Conservation (phyloP, 2,113 vertebrate genomes). For the Phrynosoma blainvillii region DNA sequence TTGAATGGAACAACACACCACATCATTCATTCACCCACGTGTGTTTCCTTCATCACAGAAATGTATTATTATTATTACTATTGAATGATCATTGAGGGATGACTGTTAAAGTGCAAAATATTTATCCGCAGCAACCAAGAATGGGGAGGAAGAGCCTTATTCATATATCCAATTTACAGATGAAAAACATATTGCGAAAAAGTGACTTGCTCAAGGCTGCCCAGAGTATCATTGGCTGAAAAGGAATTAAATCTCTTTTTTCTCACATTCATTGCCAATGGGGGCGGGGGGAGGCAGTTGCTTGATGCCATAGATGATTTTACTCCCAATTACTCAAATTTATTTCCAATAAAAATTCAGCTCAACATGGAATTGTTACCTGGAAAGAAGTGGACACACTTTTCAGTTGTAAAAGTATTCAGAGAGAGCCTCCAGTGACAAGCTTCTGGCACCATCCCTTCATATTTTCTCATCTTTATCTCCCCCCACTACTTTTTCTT, state of each 20-base stretch:
- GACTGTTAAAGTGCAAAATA: not conserved
- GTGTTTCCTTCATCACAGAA: not conserved
- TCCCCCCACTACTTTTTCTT: not conserved
- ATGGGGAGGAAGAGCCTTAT: not conserved
- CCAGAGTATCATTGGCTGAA: no score
- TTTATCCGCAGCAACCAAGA: not conserved
- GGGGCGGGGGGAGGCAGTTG: not conserved
- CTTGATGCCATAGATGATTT: not conserved
- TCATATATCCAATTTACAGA: not conserved
- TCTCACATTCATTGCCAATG: not conserved
- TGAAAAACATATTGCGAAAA: not conserved
- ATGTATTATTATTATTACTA: not conserved
- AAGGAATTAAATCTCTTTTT: not conserved
- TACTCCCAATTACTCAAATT: accelerated
- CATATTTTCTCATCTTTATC: not conserved
- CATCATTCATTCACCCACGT: not conserved
- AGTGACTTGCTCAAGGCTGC: not conserved
- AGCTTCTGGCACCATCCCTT: not conserved
- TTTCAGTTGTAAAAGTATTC: not conserved
- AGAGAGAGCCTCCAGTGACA: not conserved
- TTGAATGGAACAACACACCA: not conserved
- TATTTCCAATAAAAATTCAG: not conserved
- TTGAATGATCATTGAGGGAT: not conserved
- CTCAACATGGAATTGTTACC: not conserved
- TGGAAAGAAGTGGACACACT: not conserved